Evolutionary conservation across 2,113 vertebrate species (phyloP), one percentile per base, ranked within the genome.

Genomic region (Astur gentilis): DNA sequence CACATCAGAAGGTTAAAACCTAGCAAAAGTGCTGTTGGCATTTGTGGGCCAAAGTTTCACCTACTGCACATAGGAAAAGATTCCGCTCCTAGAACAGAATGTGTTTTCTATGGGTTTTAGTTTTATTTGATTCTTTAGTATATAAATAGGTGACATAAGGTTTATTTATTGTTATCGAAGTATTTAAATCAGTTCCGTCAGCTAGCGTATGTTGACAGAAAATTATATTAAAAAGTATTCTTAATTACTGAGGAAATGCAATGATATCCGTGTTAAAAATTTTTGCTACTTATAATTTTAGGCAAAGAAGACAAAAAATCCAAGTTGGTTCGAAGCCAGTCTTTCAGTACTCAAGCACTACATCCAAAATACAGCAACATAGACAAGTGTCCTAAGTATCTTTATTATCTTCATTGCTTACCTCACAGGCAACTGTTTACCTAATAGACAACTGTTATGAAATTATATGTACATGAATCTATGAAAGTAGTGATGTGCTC

Each of bases 291-390:
- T 96, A 12, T 49, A 65, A 69, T 95, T 98, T 82, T 94, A 99
- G 99, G 98, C 94, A 99, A 99, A 98, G 99, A 99, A 97, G 98
- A 98, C 94, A 99, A 99, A 97, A 99, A 99, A 97, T 98, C 98
- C 84, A 99, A 99, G 97, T 95, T 99, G 96, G 98, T 99, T 71
- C 98, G 99, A 96, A 99, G 99, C 95, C 99, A 99, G 32, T 99
- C 99, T 60, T 99, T 99, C 95, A 99, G 98, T 97, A 99, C 98
- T 97, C 99, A 99, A 97, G 98, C 98, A 29, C 98, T 98, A 15
- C 98, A 99, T 21, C 97, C 99, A 83, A 99, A 99, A 98, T 98
- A 99, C 72, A 92, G 97, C 96, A 98, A 97, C 96, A 96, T 98
- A 85, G 99, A 99, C 81, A 98, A 99, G 90, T 98, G 98, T 97